Evolutionary conservation across 1,140 invertebrate species (phyloP).

Genomic region (Pogonus chalceus): DNA sequence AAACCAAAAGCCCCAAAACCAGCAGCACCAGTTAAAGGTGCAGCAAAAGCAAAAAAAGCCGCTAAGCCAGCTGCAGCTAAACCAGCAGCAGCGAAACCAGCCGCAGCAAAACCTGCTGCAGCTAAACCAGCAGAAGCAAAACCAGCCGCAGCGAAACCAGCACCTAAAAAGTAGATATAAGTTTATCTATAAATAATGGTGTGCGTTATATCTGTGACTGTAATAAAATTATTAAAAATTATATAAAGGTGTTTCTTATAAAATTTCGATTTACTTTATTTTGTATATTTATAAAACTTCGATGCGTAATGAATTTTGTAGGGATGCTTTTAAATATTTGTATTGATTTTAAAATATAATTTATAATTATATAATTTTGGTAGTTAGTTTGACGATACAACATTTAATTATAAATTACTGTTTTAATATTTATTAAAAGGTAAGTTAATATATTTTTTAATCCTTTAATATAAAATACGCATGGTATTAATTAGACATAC

Average conservation of each 20-base stretch:
- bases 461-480: no score
- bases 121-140: conserved; percentile 23
- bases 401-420: no score
- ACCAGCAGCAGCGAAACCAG: conserved; percentile 17
- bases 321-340: no score
- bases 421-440: no score
- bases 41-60: conserved; percentile 29
- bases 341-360: no score
- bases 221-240: not conserved
- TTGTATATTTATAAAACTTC: no score
- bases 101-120: conserved; percentile 20
- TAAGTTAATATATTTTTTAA: no score
- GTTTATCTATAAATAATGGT: conserved; percentile 4
- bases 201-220: not conserved
- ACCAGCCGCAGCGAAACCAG: conserved; percentile 16
- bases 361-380: no score
- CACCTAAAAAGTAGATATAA: conserved; percentile 7
- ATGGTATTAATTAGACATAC: no score
- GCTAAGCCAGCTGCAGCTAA: conserved; percentile 23
- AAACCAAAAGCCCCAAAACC: no score
- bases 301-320: no score
- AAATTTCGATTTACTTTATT: not conserved
- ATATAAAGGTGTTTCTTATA: conserved; percentile 1
- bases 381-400: no score
- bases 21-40: conserved; percentile 13